Conservation (phyloP, 1,140 invertebrate species). For the Tetramorium simillimum region DNA sequence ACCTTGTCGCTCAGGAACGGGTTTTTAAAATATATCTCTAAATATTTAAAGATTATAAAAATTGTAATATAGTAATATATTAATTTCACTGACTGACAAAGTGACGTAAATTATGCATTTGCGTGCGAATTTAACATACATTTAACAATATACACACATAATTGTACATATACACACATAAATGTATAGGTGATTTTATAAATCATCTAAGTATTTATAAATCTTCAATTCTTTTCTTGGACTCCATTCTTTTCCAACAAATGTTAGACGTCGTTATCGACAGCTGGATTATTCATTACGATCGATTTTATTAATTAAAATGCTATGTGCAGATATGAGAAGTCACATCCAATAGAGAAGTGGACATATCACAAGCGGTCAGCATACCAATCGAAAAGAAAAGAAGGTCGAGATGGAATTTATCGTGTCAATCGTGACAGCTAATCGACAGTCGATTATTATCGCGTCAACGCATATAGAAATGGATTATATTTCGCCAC, state of each 20-base stretch:
- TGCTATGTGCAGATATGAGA: constrained; percentile 57
- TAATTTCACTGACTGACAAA: too few relatives aligned
- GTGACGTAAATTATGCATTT: too few relatives aligned
- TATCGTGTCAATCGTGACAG: constrained; percentile 67
- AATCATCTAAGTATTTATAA: background rate
- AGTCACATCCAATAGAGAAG: constrained; percentile 46
- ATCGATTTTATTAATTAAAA: constrained; percentile 63
- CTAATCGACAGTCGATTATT: constrained; percentile 63
- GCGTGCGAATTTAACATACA: too few relatives aligned
- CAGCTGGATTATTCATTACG: constrained; percentile 49
- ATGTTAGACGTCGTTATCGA: constrained; percentile 23
- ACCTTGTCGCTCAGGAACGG: constrained; percentile 46
- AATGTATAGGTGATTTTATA: background rate
- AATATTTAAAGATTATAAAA: constrained; percentile 20
- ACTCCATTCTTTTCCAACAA: background rate
- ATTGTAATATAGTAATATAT: background rate
- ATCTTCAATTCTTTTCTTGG: background rate
- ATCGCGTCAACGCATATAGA: constrained; percentile 3
- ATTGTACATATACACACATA: background rate
- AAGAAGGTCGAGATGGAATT: constrained; percentile 66
- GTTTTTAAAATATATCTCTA: background rate
- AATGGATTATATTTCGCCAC: constrained; percentile 12
- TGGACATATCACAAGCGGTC: constrained; percentile 51
- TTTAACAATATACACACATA: background rate
- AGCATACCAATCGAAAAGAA: constrained; percentile 41